Conservation (phyloP, 2,888 invertebrate genomes). For the Polydrusus tereticollis region DNA sequence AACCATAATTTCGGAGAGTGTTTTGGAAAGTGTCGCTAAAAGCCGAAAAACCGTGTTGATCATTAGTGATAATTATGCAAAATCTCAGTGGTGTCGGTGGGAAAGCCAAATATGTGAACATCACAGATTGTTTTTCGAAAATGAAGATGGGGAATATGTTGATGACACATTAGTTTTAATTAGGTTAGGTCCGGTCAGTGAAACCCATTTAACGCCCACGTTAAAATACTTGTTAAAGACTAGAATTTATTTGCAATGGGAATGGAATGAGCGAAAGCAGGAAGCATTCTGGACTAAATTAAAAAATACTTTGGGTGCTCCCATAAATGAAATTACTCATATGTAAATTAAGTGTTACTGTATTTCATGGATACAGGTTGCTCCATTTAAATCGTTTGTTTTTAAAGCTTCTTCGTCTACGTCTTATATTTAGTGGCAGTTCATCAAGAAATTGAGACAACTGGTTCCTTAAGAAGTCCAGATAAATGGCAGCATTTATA, state of each 20-base stretch:
- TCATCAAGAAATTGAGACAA: too few relatives aligned
- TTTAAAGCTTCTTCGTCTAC: too few relatives aligned
- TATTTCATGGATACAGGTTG: too few relatives aligned
- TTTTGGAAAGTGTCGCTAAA: conserved; percentile 74
- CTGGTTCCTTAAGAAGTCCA: too few relatives aligned
- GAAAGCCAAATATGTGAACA: conserved; percentile 79
- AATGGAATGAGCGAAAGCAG: conserved; percentile 65
- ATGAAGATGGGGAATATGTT: conserved; percentile 66
- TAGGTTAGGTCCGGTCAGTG: conserved; percentile 73
- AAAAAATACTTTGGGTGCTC: conserved; percentile 55
- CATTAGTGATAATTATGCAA: conserved; percentile 77
- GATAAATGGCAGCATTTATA: too few relatives aligned
- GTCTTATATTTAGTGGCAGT: too few relatives aligned
- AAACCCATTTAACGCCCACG: conserved; percentile 71
- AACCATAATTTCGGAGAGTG: conserved; percentile 75
- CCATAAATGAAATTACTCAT: conserved; percentile 5
- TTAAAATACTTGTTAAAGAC: conserved; percentile 75
- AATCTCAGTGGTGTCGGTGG: conserved; percentile 81
- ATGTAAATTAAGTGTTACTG: background rate
- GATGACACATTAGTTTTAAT: conserved; percentile 75
- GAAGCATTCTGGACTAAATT: conserved; percentile 64
- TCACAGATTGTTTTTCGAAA: conserved; percentile 73
- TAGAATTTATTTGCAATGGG: conserved; percentile 76
- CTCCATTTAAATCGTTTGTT: too few relatives aligned
- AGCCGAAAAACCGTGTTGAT: conserved; percentile 76